phyloP scores from a whole-genome alignment of 2,888 invertebrate species.

The Sialis fuliginosa region DNA sequence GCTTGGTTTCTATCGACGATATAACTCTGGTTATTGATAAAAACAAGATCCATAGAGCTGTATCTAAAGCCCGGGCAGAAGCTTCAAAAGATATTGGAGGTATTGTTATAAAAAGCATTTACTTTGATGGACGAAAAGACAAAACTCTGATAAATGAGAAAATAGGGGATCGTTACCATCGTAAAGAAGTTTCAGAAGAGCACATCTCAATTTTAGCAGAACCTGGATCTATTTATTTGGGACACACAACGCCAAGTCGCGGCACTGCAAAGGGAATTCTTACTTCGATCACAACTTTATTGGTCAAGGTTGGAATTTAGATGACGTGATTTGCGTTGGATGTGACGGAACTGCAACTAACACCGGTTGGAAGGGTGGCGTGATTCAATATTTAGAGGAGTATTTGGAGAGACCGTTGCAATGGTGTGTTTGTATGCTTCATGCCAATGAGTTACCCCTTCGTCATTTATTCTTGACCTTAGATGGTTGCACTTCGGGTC shows the following conservation, averaged over 20 bases:
- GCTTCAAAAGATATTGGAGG: too few relatives aligned
- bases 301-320: too few relatives aligned
- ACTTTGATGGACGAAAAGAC: too few relatives aligned
- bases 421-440: too few relatives aligned
- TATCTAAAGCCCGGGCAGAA: slow-evolving; percentile 3
- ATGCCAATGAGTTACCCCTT: background rate
- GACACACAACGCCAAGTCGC: slow-evolving; percentile 1
- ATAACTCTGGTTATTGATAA: slow-evolving; percentile 1
- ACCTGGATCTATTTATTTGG: slow-evolving; percentile 4
- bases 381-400: background rate
- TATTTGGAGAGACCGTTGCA: background rate
- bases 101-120: too few relatives aligned
- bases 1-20: slow-evolving; percentile 6
- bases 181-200: too few relatives aligned
- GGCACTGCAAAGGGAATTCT: too few relatives aligned
- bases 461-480: too few relatives aligned
- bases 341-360: background rate
- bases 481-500: too few relatives aligned
- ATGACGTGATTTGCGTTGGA: background rate
- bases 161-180: too few relatives aligned
- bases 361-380: background rate
- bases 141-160: too few relatives aligned
- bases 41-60: background rate
- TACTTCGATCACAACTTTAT: slow-evolving; percentile 1
- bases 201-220: slow-evolving; percentile 2